Conservation (phyloP, 2,888 invertebrate species). For the Leptarthrus brevirostris region DNA sequence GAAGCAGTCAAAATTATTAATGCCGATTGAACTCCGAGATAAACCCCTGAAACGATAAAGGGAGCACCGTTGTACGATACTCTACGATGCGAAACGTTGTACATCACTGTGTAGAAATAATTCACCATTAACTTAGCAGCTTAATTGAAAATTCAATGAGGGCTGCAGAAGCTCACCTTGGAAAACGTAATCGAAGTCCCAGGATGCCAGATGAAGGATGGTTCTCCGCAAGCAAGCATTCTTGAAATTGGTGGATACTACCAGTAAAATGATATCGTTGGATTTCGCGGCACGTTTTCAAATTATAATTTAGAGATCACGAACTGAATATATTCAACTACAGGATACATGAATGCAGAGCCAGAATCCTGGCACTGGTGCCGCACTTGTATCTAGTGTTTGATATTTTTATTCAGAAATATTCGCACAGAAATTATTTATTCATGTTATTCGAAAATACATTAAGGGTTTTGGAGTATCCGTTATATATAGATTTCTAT, state of each 20-base stretch:
- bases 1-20: too few species aligned
- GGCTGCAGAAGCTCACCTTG: slow-evolving; percentile 21
- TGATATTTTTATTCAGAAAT: slow-evolving; percentile 23
- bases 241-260: slow-evolving; percentile 25
- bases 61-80: not conserved
- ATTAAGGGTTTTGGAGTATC: not conserved
- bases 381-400: slow-evolving; percentile 9
- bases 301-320: slow-evolving; percentile 52
- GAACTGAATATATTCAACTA: slow-evolving; percentile 44
- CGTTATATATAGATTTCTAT: not conserved
- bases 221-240: slow-evolving; percentile 21
- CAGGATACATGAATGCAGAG: slow-evolving; percentile 5
- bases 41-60: slow-evolving; percentile 38
- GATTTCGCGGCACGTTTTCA: slow-evolving; percentile 51
- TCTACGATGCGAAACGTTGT: not conserved
- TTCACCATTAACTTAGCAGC: slow-evolving; percentile 45
- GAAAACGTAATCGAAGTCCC: slow-evolving; percentile 45
- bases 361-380: not conserved
- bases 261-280: slow-evolving; percentile 44
- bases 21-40: not conserved
- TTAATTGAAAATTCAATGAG: slow-evolving; percentile 50
- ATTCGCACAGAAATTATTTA: slow-evolving; percentile 40
- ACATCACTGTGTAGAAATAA: slow-evolving; percentile 27
- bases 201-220: slow-evolving; percentile 40
- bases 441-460: slow-evolving; percentile 47